A percentile compares a stretch with the other conserved stretches of the same genome.
These are phyloP conservation scores for Accipiter virgatus DNA, from an alignment of 2,113 vertebrate species.

Conservation along the genomic window DNA sequence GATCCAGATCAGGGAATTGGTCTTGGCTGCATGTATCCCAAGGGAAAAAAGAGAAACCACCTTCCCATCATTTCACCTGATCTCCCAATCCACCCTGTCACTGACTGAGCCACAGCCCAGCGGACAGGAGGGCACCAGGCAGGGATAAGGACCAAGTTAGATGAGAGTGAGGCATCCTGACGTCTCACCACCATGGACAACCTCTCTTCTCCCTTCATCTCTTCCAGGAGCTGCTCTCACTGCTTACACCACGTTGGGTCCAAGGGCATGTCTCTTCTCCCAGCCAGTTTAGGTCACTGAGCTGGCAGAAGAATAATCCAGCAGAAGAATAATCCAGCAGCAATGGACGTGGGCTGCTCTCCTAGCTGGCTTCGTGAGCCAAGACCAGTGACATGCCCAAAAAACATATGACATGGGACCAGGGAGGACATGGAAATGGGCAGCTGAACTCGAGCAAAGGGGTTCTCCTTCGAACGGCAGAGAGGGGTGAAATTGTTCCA, in stretches of 20 bases:
- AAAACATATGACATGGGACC: neutral
- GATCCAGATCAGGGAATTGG: neutral
- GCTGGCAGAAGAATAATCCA: neutral
- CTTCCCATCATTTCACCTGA: neutral
- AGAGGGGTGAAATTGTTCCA: neutral
- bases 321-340: neutral
- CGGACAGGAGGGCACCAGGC: neutral
- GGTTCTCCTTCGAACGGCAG: neutral
- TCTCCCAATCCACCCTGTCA: neutral
- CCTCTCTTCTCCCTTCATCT: neutral
- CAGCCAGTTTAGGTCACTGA: neutral
- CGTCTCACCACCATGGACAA: neutral
- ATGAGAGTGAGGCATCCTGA: neutral
- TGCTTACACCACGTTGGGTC: rapidly evolving
- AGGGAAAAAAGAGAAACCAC: neutral
- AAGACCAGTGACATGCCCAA: rapidly evolving
- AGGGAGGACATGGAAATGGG: neutral
- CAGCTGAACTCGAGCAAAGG: neutral
- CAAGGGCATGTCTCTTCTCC: rapidly evolving
- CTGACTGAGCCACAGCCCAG: neutral
- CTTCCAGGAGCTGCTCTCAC: neutral
- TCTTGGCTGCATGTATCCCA: neutral
- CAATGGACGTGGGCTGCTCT: neutral
- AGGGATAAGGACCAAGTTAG: neutral
- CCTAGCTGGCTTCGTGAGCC: neutral